Base-by-base conservation (phyloP, 2,888 invertebrate genomes). In the Tetanocera ferruginea region DNA sequence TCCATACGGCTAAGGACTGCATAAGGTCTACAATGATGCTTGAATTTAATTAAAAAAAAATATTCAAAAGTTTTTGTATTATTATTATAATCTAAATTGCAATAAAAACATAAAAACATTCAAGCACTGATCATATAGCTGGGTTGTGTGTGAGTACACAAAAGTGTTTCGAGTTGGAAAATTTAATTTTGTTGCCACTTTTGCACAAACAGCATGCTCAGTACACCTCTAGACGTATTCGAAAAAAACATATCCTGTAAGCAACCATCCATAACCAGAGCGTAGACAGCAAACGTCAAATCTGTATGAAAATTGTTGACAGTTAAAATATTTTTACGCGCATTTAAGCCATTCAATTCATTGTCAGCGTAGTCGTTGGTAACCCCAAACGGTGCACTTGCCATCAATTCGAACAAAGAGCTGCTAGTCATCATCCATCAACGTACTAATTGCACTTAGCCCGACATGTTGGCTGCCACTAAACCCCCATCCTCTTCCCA, bases 361-460 rank as follows among this genome's bases (percentile, higher is more conserved):
- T 25, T 28, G 66, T 51, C 52, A 11, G 28, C n/a, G 51, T 17
- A 28, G 52, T 55, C 52, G 52, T 52, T 55, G 37, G 37, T 25
- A 25, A 17, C 28, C 28, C 28, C 25, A 60, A 60, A 25, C 28
- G 60, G 25, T 14, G 60, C 60, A 28, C 60, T 60, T 60, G 43
- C 43, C 43, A 43, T 43, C 43, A 43, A 43, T 43, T 43, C 43
- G 43, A 11, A 14, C 11, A 43, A 11, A 43, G 43, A 11, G 43
- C 43, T 11, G 11, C 28, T 49, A 67, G 70, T 60, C 72, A 60
- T 72, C 76, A 76, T 69, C 76, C 76, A 60, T 76, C 76, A 69
- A 57, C 57, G 76, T 23, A 67, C 69, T 76, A 76, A 76, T 76
- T 76, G 76, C 76, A 76, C 69, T 55, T 57, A 57, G 55, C 67